Percentiles rank a stretch among this genome's conserved stretches.
Conservation (phyloP, 2,797 vertebrate species). For the Phrynocephalus guinanensis region DNA sequence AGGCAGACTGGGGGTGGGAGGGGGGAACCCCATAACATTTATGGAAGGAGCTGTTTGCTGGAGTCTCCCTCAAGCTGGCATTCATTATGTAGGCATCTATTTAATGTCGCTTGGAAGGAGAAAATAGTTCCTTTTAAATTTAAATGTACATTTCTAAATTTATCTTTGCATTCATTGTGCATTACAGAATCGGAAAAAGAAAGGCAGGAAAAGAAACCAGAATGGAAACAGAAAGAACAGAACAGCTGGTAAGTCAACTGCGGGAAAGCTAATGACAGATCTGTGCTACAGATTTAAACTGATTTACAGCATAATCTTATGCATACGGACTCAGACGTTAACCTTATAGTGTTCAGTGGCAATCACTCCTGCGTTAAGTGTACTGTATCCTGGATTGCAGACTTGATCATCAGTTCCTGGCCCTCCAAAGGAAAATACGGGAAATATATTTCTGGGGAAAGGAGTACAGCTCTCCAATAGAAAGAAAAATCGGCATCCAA, state of each 20-base stretch:
- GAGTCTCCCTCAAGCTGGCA: not conserved
- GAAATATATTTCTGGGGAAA: not conserved
- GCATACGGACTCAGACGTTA: not conserved
- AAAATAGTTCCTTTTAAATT: not conserved
- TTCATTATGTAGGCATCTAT: not conserved
- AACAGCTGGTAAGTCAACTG: not conserved
- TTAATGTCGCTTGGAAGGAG: not conserved
- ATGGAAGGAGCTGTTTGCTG: not conserved
- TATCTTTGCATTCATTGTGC: not conserved
- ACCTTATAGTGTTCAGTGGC: not conserved
- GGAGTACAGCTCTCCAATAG: not conserved
- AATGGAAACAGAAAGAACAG: not conserved
- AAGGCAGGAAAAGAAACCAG: not conserved
- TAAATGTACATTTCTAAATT: not conserved
- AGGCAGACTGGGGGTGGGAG: not conserved
- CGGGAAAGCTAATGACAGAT: not conserved
- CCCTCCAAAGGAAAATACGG: not conserved
- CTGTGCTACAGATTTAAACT: not conserved
- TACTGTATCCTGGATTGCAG: not conserved
- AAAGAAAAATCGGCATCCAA: too few relatives aligned
- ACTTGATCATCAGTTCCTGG: not conserved
- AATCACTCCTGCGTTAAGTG: not conserved
- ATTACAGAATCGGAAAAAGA: not conserved
- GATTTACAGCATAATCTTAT: not conserved
- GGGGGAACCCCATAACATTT: too few relatives aligned